Percentiles rank a stretch among this genome's conserved stretches.
phyloP scores from a whole-genome alignment of 1,140 invertebrate species.

The Ceratina australensis region DNA sequence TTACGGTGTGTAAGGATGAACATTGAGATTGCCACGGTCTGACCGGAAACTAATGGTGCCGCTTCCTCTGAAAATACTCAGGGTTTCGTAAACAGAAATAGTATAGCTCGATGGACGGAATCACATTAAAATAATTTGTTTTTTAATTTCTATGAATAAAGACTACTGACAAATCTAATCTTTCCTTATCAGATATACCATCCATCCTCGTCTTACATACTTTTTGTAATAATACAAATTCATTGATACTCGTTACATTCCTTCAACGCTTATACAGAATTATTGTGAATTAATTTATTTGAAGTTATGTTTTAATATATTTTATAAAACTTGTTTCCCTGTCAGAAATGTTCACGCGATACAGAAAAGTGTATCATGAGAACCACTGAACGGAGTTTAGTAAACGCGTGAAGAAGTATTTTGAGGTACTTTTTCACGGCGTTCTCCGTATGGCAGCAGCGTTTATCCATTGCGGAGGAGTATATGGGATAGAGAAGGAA shows the following conservation, averaged over 20 bases:
- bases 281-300: too few relatives aligned
- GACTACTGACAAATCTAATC: neutral
- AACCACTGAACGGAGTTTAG: conserved; percentile 56
- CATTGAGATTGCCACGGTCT: conserved; percentile 54
- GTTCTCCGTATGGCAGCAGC: conserved; percentile 58
- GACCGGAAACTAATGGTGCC: conserved; percentile 58
- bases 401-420: conserved; percentile 66
- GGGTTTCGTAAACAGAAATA: conserved; percentile 55
- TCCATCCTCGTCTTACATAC: too few relatives aligned
- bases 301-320: too few relatives aligned
- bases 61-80: conserved; percentile 44
- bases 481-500: conserved; percentile 55
- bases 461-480: conserved; percentile 62
- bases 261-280: too few relatives aligned
- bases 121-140: neutral
- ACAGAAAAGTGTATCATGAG: conserved; percentile 25
- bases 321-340: too few relatives aligned
- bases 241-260: too few relatives aligned
- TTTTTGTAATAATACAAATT: too few relatives aligned
- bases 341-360: too few relatives aligned
- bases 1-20: conserved; percentile 49
- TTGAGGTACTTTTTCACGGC: conserved; percentile 66
- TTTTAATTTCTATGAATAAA: neutral
- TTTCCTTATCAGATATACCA: too few relatives aligned
- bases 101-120: conserved; percentile 48